These are phyloP conservation scores for Lepidocolaptes lacrymiger DNA, from an alignment of 2,797 vertebrate species.

Conservation along the genomic window DNA sequence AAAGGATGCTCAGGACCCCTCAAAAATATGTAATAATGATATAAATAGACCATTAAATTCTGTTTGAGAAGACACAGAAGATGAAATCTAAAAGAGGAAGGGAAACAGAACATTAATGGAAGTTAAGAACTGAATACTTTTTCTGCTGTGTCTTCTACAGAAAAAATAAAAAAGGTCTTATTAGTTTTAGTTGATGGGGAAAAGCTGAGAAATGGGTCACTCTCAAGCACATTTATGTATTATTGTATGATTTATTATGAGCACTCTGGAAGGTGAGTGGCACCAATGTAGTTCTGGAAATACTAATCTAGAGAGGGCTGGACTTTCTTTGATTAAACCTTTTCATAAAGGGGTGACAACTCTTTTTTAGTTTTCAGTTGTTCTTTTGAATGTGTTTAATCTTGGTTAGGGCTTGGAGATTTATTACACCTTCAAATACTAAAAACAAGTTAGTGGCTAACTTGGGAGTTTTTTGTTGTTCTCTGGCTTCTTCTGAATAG, in stretches of 20 bases:
- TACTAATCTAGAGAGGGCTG: neutral
- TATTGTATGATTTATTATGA: neutral
- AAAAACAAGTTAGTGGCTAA: neutral
- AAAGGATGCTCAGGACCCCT: neutral
- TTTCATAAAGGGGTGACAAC: neutral
- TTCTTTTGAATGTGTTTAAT: conserved; percentile 4
- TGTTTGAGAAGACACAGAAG: neutral
- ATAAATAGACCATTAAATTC: neutral
- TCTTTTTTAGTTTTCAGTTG: neutral
- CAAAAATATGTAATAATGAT: neutral
- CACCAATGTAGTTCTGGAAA: neutral
- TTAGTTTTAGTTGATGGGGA: neutral
- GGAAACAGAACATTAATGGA: neutral
- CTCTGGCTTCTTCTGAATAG: conserved; percentile 21
- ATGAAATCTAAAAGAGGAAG: neutral
- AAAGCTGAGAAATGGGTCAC: neutral
- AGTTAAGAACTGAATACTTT: neutral
- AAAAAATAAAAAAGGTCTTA: neutral
- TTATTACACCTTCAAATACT: neutral
- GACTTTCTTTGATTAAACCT: neutral
- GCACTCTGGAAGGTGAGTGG: neutral
- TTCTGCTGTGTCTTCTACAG: neutral
- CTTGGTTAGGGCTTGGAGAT: neutral
- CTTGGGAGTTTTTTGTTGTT: neutral
- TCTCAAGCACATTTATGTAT: neutral